phyloP scores from a whole-genome alignment of 2,113 vertebrate species.

The Etheostoma cragini region DNA sequence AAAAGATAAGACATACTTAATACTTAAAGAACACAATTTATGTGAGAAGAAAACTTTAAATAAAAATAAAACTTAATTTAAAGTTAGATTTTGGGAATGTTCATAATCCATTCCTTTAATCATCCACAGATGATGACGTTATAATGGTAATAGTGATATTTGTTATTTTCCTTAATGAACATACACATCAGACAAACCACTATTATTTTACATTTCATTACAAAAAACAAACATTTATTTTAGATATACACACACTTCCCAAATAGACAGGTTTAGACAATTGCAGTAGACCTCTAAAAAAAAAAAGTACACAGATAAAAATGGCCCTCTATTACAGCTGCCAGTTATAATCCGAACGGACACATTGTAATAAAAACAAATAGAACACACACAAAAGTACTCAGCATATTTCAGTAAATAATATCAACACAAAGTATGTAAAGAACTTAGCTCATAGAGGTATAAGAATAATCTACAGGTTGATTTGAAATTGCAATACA shows the following conservation, averaged over 20 bases:
- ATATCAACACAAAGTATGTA: conserved; percentile 17
- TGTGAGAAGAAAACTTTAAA: background rate
- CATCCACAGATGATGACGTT: background rate
- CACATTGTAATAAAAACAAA: conserved; percentile 27
- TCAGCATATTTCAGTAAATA: conserved; percentile 31
- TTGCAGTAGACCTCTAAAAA: conserved; percentile 11
- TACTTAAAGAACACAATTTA: background rate
- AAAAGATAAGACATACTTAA: background rate
- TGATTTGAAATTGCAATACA: background rate
- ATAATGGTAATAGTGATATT: background rate
- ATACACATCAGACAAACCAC: background rate
- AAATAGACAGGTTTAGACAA: conserved; percentile 17
- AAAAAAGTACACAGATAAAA: conserved; percentile 21
- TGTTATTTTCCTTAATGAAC: background rate
- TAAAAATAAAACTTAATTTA: background rate
- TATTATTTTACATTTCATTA: conserved; percentile 53
- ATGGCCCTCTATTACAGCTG: conserved; percentile 52
- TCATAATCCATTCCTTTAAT: background rate
- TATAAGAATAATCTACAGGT: conserved; percentile 18
- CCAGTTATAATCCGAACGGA: conserved; percentile 43
- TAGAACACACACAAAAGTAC: conserved; percentile 12
- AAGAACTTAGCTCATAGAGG: conserved; percentile 26
- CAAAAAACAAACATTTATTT: conserved; percentile 45
- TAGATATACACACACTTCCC: conserved; percentile 31
- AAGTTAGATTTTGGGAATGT: background rate